Percentiles rank a stretch among this genome's conserved stretches.
phyloP scores from a whole-genome alignment of 2,113 vertebrate genomes.

The Suncus etruscus region DNA sequence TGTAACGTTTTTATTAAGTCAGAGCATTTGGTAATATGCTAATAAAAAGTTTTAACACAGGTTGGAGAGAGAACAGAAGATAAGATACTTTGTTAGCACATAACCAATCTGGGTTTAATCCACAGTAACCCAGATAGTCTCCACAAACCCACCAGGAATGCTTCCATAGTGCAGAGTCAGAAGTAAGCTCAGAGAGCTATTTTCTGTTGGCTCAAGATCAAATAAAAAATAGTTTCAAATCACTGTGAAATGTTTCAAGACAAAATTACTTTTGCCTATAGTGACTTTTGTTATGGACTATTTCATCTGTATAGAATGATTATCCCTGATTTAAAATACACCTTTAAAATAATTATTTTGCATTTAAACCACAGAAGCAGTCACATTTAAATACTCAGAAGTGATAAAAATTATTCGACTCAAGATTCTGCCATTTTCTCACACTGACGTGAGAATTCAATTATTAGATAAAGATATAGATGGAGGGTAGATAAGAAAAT shows the following conservation, averaged over 20 bases:
- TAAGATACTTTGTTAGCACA: too few relatives aligned
- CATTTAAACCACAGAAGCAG: neutral
- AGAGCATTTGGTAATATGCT: conserved; percentile 21
- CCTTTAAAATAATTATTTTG: conserved; percentile 23
- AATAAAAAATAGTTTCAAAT: too few relatives aligned
- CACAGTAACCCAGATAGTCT: too few relatives aligned
- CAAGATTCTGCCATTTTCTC: neutral
- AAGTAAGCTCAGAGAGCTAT: too few relatives aligned
- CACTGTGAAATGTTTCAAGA: neutral
- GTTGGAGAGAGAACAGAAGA: too few relatives aligned
- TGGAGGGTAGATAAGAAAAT: neutral
- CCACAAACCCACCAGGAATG: too few relatives aligned
- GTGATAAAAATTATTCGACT: neutral
- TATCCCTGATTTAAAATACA: conserved; percentile 13
- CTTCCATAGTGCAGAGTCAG: too few relatives aligned
- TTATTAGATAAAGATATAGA: neutral
- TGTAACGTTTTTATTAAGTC: neutral
- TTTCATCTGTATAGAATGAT: neutral
- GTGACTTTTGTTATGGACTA: neutral
- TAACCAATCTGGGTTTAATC: too few relatives aligned
- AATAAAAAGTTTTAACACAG: conserved; percentile 53
- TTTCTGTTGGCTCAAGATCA: too few relatives aligned
- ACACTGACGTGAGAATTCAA: neutral
- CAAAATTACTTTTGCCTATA: conserved; percentile 14
- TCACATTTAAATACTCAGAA: neutral